A percentile compares a stretch with the other conserved stretches of the same genome.
Conservation (phyloP, 2,113 vertebrate genomes). For the Colaptes auratus region DNA sequence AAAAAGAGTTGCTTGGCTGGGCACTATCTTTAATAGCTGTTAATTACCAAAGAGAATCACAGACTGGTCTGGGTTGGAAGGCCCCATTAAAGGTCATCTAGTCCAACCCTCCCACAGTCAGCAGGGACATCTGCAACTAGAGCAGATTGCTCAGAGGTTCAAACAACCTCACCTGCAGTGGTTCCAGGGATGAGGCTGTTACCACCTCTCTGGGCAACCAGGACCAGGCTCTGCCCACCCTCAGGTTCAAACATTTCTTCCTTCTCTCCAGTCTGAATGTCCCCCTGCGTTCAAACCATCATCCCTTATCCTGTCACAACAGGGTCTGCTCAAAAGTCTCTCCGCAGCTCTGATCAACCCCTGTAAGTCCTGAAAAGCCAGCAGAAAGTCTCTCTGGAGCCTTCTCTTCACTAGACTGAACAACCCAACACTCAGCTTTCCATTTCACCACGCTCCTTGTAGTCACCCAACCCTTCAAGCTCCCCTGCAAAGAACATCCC, state of each 20-base stretch:
- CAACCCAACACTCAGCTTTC: background rate
- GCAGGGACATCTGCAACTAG: fast-evolving
- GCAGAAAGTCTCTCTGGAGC: fast-evolving
- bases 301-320: fast-evolving
- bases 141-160: fast-evolving
- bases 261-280: background rate
- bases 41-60: background rate
- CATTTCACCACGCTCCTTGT: background rate
- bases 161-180: fast-evolving
- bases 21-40: background rate
- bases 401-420: background rate
- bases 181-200: fast-evolving
- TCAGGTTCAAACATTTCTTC: fast-evolving
- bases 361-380: fast-evolving
- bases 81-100: fast-evolving
- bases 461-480: constrained; percentile 53
- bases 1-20: background rate
- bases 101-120: fast-evolving
- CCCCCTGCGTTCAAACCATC: background rate
- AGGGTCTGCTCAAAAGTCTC: fast-evolving
- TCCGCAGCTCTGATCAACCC: background rate
- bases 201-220: background rate
- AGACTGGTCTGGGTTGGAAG: too few relatives aligned
- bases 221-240: fast-evolving
- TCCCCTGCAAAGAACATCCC: constrained; percentile 61